Conservation (phyloP, 2,797 vertebrate genomes). For the Microctenopoma lineatum region DNA sequence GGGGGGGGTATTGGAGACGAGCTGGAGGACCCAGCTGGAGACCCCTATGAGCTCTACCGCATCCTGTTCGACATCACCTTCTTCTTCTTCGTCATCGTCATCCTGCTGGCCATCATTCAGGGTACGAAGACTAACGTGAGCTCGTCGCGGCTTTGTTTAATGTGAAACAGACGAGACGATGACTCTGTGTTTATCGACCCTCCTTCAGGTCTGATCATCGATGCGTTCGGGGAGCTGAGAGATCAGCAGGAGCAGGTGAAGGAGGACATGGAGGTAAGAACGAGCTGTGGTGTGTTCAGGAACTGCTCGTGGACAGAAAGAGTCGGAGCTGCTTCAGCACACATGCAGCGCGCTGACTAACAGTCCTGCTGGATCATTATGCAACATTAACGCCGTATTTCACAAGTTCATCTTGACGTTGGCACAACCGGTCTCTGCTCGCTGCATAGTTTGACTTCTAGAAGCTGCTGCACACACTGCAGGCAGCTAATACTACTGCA, state of each 20-base stretch:
- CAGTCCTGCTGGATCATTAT: no score
- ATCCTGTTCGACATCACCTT: conserved; percentile 99
- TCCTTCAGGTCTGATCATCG: conserved; percentile 94
- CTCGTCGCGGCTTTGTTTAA: neutral
- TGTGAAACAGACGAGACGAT: neutral
- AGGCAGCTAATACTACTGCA: no score
- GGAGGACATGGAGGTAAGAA: conserved; percentile 97
- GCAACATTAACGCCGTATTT: no score
- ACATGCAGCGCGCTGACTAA: no score
- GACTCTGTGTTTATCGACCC: neutral
- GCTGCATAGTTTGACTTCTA: no score
- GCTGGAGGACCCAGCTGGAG: conserved; percentile 97
- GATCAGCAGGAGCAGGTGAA: conserved; percentile 99
- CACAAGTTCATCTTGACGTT: no score
- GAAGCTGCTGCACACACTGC: no score
- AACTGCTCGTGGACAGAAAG: no score
- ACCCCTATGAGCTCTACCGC: conserved; percentile 97
- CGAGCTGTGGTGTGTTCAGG: no score
- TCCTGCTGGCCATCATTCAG: conserved; percentile 98
- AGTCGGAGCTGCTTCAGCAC: no score
- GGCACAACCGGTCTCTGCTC: no score
- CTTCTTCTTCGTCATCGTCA: conserved; percentile 99
- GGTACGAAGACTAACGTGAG: conserved; percentile 75
- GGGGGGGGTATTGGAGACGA: conserved; percentile 98
- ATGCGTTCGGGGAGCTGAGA: conserved; percentile 98